Percentiles rank a stretch among this genome's conserved stretches.
Evolutionary conservation across 2,113 vertebrate genomes (phyloP).

Genomic region (Nothoprocta pentlandii): DNA sequence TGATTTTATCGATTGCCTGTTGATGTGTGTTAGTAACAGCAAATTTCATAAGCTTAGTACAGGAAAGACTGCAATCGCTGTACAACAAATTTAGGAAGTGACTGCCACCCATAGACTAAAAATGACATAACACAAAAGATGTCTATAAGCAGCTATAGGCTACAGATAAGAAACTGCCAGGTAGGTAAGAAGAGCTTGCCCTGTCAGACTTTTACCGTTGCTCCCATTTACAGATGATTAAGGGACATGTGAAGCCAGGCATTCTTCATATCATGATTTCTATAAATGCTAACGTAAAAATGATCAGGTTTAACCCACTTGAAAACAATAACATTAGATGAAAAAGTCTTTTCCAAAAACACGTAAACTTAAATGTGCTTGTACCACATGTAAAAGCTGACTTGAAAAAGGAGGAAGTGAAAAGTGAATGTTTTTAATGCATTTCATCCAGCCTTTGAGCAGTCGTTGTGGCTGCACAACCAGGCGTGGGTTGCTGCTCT

Average conservation of each 20-base stretch:
- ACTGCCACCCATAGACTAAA: conserved; percentile 76
- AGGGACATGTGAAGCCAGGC: background rate
- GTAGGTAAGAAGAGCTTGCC: background rate
- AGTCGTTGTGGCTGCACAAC: background rate
- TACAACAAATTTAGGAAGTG: conserved; percentile 64
- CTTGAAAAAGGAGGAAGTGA: background rate
- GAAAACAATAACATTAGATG: background rate
- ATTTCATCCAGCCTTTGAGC: background rate
- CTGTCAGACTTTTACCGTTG: background rate
- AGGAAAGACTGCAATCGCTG: conserved; percentile 16
- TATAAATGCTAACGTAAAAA: background rate
- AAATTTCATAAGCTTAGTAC: conserved; percentile 6
- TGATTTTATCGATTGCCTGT: conserved; percentile 48
- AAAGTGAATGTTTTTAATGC: background rate
- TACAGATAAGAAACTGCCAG: background rate
- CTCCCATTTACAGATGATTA: background rate
- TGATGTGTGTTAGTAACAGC: conserved; percentile 44
- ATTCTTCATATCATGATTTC: background rate
- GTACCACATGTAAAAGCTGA: background rate
- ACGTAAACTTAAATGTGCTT: background rate
- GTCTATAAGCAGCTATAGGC: background rate
- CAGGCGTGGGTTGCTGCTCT: rapidly evolving
- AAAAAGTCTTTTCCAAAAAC: background rate
- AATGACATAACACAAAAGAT: conserved; percentile 21
- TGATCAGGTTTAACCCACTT: background rate